phyloP scores from a whole-genome alignment of 2,113 vertebrate species.

The Solenodon paradoxus region DNA sequence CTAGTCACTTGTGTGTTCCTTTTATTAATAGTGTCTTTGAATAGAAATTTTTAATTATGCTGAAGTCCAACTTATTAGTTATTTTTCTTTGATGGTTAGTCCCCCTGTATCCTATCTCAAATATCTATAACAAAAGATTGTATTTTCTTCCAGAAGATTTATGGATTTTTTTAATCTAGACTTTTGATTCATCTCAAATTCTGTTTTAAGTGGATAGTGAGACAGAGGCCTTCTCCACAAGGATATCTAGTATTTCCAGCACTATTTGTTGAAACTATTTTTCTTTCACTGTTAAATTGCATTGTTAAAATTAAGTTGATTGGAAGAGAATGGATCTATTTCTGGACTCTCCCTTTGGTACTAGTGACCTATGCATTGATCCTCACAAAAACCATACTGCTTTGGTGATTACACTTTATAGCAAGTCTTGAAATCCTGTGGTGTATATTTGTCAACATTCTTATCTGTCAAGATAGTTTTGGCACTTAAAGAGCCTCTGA shows the following conservation, averaged over 20 bases:
- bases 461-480: neutral
- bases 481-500: neutral
- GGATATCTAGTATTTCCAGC: neutral
- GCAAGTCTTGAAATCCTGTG: neutral
- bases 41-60: too few relatives aligned
- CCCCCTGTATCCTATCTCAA: neutral
- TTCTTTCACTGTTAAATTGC: neutral
- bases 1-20: neutral
- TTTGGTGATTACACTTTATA: neutral
- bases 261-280: too few relatives aligned
- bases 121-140: neutral
- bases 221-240: neutral
- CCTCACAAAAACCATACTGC: neutral
- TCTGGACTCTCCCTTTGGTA: neutral
- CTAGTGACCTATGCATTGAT: neutral
- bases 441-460: neutral
- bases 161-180: neutral
- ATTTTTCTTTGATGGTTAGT: neutral
- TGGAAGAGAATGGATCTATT: neutral
- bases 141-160: neutral
- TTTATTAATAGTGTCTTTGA: neutral
- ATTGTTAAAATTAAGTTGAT: neutral
- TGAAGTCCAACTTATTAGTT: too few relatives aligned
- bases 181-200: neutral
- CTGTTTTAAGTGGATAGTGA: neutral